Base-by-base conservation (phyloP, 2,113 vertebrate genomes). In the Calidris pugnax region DNA sequence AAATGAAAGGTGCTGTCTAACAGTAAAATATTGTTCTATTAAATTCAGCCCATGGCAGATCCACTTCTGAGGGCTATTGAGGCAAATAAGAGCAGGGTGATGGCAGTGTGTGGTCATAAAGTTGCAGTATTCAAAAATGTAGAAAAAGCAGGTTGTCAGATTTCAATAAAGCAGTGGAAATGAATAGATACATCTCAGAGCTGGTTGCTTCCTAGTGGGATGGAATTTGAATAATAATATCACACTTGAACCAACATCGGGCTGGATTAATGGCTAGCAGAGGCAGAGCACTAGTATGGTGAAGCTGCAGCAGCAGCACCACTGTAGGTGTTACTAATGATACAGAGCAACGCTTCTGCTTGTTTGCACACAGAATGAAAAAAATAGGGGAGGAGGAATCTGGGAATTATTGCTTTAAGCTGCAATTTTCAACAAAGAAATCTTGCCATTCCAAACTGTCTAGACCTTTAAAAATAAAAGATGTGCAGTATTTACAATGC, bases 391-490 rank as follows among this genome's bases (percentile, higher is more conserved):
- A 87, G 51, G 60, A 88, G 87, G 82, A 96, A 96, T 87, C 23
- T 56, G 88, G 95, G 88, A 24, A 47, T 93, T 21, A 37, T 84
- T 78, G 85, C 95, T 94, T 56, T 80, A 93, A 97, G 93, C 95
- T 84, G 93, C 94, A 39, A 8, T 97, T 97, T 87, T 87, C 97
- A 96, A 96, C 97, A 97, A 97, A 98, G 98, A 96, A 97, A 97
- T 76, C 94, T 96, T 95, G 35, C 97, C 95, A 22, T 97, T 97
- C 95, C 97, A 92, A 97, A 97, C 96, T 98, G 98, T 97, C 92
- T 95, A 97, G 97, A 91, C 97, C 97, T 98, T 98, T 98, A 97
- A 97, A 98, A 98, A 97, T 98, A 98, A 98, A 98, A 98, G 98
- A 98, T 97, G 97, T 92, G 93, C 97, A 75, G 91, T 97, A 86